phyloP scores from a whole-genome alignment of 2,888 invertebrate genomes.

The Spilarctia lutea region DNA sequence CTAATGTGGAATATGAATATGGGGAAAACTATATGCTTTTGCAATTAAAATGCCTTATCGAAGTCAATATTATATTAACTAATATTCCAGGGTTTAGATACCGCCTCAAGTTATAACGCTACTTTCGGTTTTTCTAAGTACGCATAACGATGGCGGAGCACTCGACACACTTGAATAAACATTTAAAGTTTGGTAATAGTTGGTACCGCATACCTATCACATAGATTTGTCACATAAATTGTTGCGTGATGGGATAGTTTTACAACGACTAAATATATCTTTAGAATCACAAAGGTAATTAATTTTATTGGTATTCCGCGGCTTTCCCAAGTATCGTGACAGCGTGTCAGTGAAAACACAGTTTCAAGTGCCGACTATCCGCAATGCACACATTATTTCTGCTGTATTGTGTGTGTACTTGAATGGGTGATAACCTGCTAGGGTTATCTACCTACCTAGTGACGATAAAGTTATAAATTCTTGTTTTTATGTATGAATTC shows the following conservation, averaged over 20 bases:
- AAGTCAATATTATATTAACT: background rate
- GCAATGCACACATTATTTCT: background rate
- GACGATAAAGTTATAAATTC: background rate
- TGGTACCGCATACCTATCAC: background rate
- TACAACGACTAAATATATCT: background rate
- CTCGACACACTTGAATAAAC: constrained; percentile 19
- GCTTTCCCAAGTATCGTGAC: background rate
- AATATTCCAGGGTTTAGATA: background rate
- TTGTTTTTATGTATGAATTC: background rate
- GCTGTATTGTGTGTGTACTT: background rate
- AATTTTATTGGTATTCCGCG: background rate
- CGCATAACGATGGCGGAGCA: constrained; percentile 16
- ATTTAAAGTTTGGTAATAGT: constrained; percentile 11
- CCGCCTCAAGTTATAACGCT: background rate
- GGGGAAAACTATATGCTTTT: background rate
- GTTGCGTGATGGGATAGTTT: background rate
- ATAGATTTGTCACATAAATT: background rate
- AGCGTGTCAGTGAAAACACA: background rate
- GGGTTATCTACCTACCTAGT: background rate
- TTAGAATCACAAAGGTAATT: background rate
- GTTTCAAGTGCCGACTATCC: background rate
- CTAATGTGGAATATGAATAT: background rate
- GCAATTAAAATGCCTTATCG: background rate
- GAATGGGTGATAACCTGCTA: background rate
- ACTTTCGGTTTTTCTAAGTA: background rate